A percentile compares a stretch with the other conserved stretches of the same genome.
Conservation (phyloP, 2,888 invertebrate species). For the Sthenelais limicola region DNA sequence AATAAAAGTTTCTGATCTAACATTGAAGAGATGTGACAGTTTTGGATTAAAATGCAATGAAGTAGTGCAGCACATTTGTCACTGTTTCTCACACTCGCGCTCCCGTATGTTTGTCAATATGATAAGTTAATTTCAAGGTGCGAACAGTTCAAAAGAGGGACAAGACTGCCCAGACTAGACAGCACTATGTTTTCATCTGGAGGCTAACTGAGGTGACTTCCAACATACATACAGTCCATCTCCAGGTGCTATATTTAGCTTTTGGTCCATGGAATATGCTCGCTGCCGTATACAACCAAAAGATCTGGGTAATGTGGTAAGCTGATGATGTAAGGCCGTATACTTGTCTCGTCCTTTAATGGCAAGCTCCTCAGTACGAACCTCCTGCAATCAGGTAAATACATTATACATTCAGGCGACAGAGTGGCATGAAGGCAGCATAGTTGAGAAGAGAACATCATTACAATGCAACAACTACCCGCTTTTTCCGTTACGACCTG, state of each 20-base stretch:
- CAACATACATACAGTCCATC: constrained; percentile 4
- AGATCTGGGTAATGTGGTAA: too few species aligned
- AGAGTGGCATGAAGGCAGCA: background rate
- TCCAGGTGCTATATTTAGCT: constrained; percentile 3
- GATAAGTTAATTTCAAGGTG: constrained; percentile 38
- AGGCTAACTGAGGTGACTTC: constrained; percentile 1
- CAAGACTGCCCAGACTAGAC: constrained; percentile 37
- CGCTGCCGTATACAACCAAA: background rate
- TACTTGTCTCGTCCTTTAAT: background rate
- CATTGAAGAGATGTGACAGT: constrained; percentile 38
- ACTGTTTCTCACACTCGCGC: constrained; percentile 19
- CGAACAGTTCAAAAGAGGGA: constrained; percentile 24
- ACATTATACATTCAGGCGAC: background rate
- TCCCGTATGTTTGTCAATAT: constrained; percentile 27
- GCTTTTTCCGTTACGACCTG: too few species aligned
- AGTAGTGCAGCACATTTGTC: constrained; percentile 31
- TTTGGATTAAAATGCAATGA: constrained; percentile 34
- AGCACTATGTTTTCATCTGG: constrained; percentile 33
- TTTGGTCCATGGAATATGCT: background rate
- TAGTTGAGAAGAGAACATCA: constrained; percentile 5
- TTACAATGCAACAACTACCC: too few species aligned
- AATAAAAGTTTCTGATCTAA: constrained; percentile 29
- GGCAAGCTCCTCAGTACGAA: background rate
- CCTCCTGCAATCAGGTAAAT: background rate
- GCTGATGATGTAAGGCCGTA: background rate